A percentile compares a stretch with the other conserved stretches of the same genome.
Conservation (phyloP, 2,888 invertebrate species). For the Callimorpha dominula region DNA sequence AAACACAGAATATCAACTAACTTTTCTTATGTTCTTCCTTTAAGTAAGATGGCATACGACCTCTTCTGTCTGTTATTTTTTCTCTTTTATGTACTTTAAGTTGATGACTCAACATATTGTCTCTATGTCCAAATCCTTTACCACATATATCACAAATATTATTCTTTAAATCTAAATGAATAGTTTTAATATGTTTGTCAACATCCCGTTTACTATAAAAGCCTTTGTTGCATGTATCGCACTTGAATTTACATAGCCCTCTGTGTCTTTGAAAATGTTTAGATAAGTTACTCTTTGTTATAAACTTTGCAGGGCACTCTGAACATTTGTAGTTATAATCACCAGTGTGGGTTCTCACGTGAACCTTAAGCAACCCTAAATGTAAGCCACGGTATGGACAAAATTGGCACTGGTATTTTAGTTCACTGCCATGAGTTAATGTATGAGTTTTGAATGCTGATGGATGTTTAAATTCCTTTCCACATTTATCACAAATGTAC, state of each 20-base stretch:
- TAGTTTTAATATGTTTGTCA: conserved; percentile 47
- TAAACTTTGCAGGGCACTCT: conserved; percentile 57
- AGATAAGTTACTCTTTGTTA: conserved; percentile 63
- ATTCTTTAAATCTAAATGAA: conserved; percentile 51
- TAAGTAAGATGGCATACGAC: conserved; percentile 53
- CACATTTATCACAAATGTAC: conserved; percentile 64
- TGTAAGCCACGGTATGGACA: conserved; percentile 63
- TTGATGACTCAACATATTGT: conserved; percentile 57
- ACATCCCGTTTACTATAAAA: conserved; percentile 49
- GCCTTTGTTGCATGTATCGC: conserved; percentile 47
- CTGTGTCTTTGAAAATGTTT: conserved; percentile 52
- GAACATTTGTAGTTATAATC: conserved; percentile 63
- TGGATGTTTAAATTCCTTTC: conserved; percentile 52
- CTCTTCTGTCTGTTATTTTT: conserved; percentile 34
- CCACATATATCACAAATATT: conserved; percentile 60
- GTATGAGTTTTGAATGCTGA: conserved; percentile 58
- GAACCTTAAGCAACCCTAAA: conserved; percentile 57
- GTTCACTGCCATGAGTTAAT: conserved; percentile 56
- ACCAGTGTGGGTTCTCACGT: conserved; percentile 61
- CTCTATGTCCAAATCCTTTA: conserved; percentile 55
- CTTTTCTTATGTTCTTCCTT: conserved; percentile 40
- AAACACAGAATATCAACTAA: background rate
- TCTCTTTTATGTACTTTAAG: conserved; percentile 57
- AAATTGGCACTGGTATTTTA: conserved; percentile 61
- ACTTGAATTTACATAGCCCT: conserved; percentile 39